Conservation (phyloP, 2,113 vertebrate genomes). For the Prionailurus bengalensis region DNA sequence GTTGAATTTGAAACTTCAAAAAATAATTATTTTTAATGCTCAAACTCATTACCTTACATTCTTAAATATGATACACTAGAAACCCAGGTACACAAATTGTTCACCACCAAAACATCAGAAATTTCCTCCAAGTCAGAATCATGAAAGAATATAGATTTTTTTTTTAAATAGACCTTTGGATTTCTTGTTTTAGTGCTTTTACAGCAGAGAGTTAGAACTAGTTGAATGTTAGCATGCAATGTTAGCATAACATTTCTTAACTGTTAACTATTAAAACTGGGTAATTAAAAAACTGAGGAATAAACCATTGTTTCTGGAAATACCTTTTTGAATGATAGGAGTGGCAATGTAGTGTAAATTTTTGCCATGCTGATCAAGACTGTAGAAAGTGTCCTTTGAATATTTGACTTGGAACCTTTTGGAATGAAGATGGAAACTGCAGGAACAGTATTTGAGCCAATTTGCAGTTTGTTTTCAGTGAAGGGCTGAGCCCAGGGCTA, state of each 20-base stretch:
- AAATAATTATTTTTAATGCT: slow-evolving; percentile 49
- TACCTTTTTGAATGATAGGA: background rate
- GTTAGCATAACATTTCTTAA: background rate
- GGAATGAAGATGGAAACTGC: background rate
- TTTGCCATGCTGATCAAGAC: background rate
- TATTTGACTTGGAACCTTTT: background rate
- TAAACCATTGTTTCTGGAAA: background rate
- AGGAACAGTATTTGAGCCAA: background rate
- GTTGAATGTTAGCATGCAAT: background rate
- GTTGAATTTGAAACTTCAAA: slow-evolving; percentile 53
- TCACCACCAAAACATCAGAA: slow-evolving; percentile 67
- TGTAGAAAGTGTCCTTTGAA: background rate
- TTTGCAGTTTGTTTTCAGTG: background rate
- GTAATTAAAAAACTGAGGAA: background rate
- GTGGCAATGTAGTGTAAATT: background rate
- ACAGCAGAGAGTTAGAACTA: background rate
- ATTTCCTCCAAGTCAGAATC: slow-evolving; percentile 67
- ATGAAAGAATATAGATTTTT: slow-evolving; percentile 50
- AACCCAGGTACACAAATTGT: slow-evolving; percentile 44
- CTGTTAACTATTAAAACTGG: background rate
- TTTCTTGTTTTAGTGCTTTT: slow-evolving; percentile 57
- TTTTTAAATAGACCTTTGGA: background rate
- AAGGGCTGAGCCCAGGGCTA: background rate
- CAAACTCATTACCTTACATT: background rate
- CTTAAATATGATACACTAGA: slow-evolving; percentile 65